Evolutionary conservation across 2,113 vertebrate species (phyloP), one percentile per base, ranked within the genome.

Genomic region (Vicugna pacos): DNA sequence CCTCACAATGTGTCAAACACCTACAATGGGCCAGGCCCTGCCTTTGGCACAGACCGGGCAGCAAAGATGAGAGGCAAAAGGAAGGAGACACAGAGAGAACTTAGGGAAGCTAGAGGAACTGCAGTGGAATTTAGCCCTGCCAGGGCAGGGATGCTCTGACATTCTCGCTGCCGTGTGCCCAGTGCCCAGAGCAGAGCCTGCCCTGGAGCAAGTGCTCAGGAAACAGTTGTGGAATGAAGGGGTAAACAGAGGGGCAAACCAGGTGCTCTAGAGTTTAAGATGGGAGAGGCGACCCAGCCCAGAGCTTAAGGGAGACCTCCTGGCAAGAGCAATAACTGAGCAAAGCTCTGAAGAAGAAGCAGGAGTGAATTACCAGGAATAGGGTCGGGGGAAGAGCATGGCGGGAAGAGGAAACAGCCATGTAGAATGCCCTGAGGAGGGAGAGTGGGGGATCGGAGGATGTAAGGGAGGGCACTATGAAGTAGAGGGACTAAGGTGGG

Each of bases 241-340:
- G 24, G 38, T 5, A 42, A 30, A 20, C 0, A 6, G n/a, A 35
- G 50, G 10, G 19, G 15, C 1, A n/a, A n/a, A 10, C 26, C 2
- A 12, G 22, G 60, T 22, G 24, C 69, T 16, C 70, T 32, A 38
- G 24, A 46, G 24, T 10, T 17, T 28, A 60, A 62, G 54, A 22
- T 0, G 3, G 82, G 48, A 56, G 62, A 38, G 22, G 24, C 7
- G 38, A 50, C 35, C 22, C 17, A 28, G 77, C 20, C 67, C 38
- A 17, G 70, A 38, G 70, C 48, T 56, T 42, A 8, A 0, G 5
- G 7, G 6, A 60, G 38, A 30, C 64, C 5, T 38, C 35, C 8
- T 30, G 48, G 24, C 2, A 82, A 38, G 14, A 64, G 50, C 56
- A 50, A 28, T 12, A 22, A 17, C 58, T 75, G 82, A 58, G 42